Conservation (phyloP, 2,888 invertebrate species). For the Hirtodrosophila alboralis region DNA sequence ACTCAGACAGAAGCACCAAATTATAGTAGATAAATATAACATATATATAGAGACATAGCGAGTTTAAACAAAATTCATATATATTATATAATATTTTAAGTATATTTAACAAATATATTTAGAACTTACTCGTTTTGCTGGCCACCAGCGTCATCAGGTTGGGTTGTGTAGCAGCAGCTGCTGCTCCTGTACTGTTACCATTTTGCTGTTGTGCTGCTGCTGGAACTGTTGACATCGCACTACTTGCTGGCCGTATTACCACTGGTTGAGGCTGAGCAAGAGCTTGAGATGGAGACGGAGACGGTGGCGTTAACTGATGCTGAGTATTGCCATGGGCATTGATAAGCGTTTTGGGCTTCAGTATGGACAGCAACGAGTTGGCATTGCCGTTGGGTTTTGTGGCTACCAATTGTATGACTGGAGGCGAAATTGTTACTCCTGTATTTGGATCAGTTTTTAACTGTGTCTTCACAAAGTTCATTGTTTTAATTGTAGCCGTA, state of each 20-base stretch:
- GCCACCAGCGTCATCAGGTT: conserved; percentile 22
- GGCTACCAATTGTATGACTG: conserved; percentile 50
- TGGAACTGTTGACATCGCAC: conserved; percentile 19
- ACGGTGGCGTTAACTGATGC: background rate
- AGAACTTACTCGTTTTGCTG: conserved; percentile 40
- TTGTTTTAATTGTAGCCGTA: conserved; percentile 26
- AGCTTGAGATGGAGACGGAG: background rate
- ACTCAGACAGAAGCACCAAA: conserved; percentile 12
- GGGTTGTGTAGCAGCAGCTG: conserved; percentile 2
- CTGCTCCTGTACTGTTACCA: conserved; percentile 9
- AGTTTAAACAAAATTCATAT: too few relatives aligned
- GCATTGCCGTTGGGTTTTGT: conserved; percentile 22
- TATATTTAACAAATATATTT: conserved; percentile 21
- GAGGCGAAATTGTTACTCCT: conserved; percentile 12
- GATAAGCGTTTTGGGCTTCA: conserved; percentile 30
- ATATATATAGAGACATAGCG: background rate
- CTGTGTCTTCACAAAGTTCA: conserved; percentile 41
- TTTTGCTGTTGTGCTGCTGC: conserved; percentile 26
- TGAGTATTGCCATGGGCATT: conserved; percentile 10
- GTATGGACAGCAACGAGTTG: conserved; percentile 38
- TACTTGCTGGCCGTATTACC: conserved; percentile 24
- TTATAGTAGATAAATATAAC: conserved; percentile 5
- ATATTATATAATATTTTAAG: conserved; percentile 7
- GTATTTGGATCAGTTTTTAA: conserved; percentile 26
- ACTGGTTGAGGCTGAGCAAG: conserved; percentile 19